These are phyloP conservation scores for Eolophus roseicapilla DNA, from an alignment of 2,113 vertebrate genomes.

Conservation along the genomic window DNA sequence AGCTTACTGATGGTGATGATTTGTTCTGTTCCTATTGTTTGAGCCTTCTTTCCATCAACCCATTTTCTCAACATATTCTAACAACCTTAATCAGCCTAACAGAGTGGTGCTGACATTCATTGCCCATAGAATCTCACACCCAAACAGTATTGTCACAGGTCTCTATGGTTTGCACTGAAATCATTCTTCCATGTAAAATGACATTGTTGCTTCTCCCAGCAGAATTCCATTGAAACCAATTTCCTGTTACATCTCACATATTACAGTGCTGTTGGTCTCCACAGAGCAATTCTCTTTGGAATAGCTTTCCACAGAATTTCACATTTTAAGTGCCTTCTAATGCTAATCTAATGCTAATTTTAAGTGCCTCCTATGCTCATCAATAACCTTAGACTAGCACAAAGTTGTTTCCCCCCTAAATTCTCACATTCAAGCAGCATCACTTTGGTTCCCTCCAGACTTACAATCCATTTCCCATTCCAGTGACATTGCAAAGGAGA, in stretches of 20 bases:
- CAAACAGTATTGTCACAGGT: slow-evolving; percentile 32
- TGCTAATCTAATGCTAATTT: neutral
- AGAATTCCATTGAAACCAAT: slow-evolving; percentile 32
- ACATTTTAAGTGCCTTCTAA: neutral
- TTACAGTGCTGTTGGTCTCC: neutral
- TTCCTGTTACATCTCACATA: slow-evolving; percentile 6
- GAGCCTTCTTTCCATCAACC: slow-evolving; percentile 6
- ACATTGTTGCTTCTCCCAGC: slow-evolving; percentile 6
- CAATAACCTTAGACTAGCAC: neutral
- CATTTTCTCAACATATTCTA: slow-evolving; percentile 35
- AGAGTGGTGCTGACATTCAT: slow-evolving; percentile 5
- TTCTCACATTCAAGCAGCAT: neutral
- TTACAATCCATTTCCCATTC: neutral
- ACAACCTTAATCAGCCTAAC: neutral
- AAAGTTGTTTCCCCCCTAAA: neutral
- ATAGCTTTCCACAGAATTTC: neutral
- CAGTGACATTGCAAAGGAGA: neutral
- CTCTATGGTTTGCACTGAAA: slow-evolving; percentile 9
- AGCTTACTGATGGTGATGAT: neutral
- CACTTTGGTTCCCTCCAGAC: neutral
- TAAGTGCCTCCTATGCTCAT: neutral
- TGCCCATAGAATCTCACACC: slow-evolving; percentile 38
- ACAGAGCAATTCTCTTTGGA: neutral
- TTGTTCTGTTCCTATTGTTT: slow-evolving; percentile 5
- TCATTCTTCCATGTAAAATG: slow-evolving; percentile 6